Conservation (phyloP, 2,888 invertebrate genomes). For the Heliconius sara region DNA sequence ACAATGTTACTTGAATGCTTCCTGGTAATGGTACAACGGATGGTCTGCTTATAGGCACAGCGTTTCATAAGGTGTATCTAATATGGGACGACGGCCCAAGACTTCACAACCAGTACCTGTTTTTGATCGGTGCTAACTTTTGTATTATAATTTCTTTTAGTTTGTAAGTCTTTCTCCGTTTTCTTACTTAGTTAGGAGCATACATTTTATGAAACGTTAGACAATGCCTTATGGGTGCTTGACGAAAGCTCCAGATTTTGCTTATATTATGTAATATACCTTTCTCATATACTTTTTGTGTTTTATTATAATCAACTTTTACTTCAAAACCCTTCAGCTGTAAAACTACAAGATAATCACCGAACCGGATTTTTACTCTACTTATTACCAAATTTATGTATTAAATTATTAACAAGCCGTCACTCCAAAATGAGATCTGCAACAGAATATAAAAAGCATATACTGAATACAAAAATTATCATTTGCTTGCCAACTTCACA, state of each 20-base stretch:
- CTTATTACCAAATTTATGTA: constrained; percentile 25
- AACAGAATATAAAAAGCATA: constrained; percentile 60
- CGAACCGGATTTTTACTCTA: constrained; percentile 31
- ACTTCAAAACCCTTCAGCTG: not conserved
- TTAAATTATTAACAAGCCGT: constrained; percentile 18
- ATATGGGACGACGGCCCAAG: constrained; percentile 68
- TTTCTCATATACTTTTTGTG: constrained; percentile 59
- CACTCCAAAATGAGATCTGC: constrained; percentile 30
- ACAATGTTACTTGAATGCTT: constrained; percentile 65
- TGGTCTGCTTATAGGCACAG: constrained; percentile 58
- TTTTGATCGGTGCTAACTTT: constrained; percentile 60
- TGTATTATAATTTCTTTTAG: constrained; percentile 79
- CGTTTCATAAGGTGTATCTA: constrained; percentile 77
- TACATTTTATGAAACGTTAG: constrained; percentile 81
- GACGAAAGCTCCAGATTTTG: constrained; percentile 68
- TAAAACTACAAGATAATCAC: constrained; percentile 2
- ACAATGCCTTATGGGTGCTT: constrained; percentile 70
- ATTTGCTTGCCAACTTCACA: constrained; percentile 56
- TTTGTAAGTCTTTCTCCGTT: constrained; percentile 68
- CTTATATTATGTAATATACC: constrained; percentile 70
- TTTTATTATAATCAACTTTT: constrained; percentile 43
- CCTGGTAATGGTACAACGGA: constrained; percentile 57
- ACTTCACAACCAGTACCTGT: constrained; percentile 55
- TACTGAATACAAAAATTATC: constrained; percentile 54
- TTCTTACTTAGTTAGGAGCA: constrained; percentile 57